These are phyloP conservation scores for Busseola fusca DNA, from an alignment of 2,888 invertebrate species.

Conservation along the genomic window DNA sequence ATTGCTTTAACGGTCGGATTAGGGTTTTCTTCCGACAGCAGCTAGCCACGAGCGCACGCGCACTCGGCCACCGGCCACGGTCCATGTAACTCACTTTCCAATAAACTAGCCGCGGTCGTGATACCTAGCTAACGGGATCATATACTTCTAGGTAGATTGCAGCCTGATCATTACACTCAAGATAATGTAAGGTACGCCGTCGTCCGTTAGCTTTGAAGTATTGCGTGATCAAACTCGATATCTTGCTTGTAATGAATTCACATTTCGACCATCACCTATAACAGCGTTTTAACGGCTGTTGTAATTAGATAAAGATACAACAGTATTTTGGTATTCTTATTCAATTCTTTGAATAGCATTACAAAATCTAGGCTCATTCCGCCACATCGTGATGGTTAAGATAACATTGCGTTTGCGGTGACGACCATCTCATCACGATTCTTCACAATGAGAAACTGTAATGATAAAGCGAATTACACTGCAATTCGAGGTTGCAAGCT, in stretches of 20 bases:
- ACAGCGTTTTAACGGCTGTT: conserved; percentile 21
- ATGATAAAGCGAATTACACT: conserved; percentile 70
- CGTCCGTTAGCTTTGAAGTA: conserved; percentile 59
- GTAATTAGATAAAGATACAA: conserved; percentile 25
- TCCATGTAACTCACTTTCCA: conserved; percentile 85
- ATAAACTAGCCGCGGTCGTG: conserved; percentile 84
- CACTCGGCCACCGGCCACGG: conserved; percentile 75
- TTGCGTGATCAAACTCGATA: conserved; percentile 45
- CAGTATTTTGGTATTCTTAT: conserved; percentile 12
- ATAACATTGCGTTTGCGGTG: conserved; percentile 74
- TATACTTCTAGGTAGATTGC: conserved; percentile 77
- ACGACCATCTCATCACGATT: conserved; percentile 70
- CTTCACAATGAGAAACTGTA: conserved; percentile 68
- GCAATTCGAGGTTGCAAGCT: conserved; percentile 54
- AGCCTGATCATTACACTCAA: conserved; percentile 75
- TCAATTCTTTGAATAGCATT: conserved; percentile 57
- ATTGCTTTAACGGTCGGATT: conserved; percentile 65
- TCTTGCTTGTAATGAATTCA: conserved; percentile 30
- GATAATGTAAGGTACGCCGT: conserved; percentile 60
- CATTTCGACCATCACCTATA: conserved; percentile 37
- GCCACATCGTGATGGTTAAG: conserved; percentile 62
- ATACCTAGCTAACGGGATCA: conserved; percentile 86
- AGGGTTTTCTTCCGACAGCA: conserved; percentile 74
- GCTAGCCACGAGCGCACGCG: conserved; percentile 63
- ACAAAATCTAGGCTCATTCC: conserved; percentile 63